Conservation (phyloP, 2,888 invertebrate species). For the Dimorphilus gyrociliatus region DNA sequence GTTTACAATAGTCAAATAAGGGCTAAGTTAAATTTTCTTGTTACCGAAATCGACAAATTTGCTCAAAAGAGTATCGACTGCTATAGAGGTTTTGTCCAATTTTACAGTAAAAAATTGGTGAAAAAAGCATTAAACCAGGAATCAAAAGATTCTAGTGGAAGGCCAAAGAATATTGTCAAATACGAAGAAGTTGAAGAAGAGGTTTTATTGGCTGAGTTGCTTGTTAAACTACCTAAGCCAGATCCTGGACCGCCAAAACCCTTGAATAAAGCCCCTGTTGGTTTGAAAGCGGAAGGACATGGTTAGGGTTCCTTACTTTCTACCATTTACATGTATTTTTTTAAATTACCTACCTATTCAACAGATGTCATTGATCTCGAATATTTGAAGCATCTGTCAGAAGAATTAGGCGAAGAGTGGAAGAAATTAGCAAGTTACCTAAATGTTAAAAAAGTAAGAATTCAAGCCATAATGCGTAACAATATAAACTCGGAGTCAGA, state of each 20-base stretch:
- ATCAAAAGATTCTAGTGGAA: not conserved
- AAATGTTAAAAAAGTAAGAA: constrained; percentile 18
- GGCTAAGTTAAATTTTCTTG: constrained; percentile 14
- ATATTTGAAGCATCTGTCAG: constrained; percentile 17
- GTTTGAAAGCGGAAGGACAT: constrained; percentile 16
- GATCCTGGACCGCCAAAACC: constrained; percentile 24
- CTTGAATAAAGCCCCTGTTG: constrained; percentile 15
- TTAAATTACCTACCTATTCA: not conserved
- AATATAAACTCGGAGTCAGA: constrained; percentile 18
- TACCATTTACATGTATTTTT: not conserved
- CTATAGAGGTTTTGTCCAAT: constrained; percentile 26
- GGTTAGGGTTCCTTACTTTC: not conserved
- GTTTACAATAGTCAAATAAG: constrained; percentile 22
- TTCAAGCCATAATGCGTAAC: constrained; percentile 29
- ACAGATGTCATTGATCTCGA: constrained; percentile 4
- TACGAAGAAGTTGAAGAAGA: constrained; percentile 13
- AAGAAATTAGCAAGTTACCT: constrained; percentile 19
- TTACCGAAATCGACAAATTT: constrained; percentile 21
- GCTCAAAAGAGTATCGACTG: constrained; percentile 26
- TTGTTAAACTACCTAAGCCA: constrained; percentile 28
- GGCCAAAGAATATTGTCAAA: constrained; percentile 6
- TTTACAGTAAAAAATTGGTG: constrained; percentile 17
- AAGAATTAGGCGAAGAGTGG: constrained; percentile 29
- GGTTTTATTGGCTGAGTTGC: constrained; percentile 17
- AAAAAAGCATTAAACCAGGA: constrained; percentile 1